These are phyloP conservation scores for Mystacides longicornis DNA, from an alignment of 2,888 invertebrate genomes.

Conservation along the genomic window DNA sequence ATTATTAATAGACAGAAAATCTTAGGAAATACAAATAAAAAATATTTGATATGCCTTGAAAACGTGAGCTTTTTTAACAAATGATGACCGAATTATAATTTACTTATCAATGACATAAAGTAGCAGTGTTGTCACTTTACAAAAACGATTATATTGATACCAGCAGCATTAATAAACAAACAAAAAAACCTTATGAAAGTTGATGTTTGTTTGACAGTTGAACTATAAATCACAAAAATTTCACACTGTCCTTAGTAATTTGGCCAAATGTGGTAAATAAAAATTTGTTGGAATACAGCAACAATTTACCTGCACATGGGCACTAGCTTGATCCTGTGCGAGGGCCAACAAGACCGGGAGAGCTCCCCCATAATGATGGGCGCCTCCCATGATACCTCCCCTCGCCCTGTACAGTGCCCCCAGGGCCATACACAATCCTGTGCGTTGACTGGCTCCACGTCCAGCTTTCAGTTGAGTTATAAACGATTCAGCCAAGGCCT, in stretches of 20 bases:
- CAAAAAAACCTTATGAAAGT: too few relatives aligned
- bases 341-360: slow-evolving; percentile 90
- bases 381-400: slow-evolving; percentile 85
- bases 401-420: slow-evolving; percentile 94
- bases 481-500: slow-evolving; percentile 32
- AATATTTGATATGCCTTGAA: too few relatives aligned
- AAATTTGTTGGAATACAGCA: slow-evolving; percentile 5
- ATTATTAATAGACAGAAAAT: too few relatives aligned
- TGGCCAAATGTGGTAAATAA: not conserved
- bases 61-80: too few relatives aligned
- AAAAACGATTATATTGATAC: too few relatives aligned
- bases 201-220: too few relatives aligned
- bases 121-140: too few relatives aligned
- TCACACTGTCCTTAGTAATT: not conserved
- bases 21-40: too few relatives aligned
- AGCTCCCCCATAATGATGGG: slow-evolving; percentile 89
- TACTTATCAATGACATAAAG: too few relatives aligned
- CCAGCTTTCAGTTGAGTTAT: slow-evolving; percentile 20
- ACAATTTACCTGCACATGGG: slow-evolving; percentile 90
- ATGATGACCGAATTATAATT: too few relatives aligned
- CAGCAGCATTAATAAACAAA: too few relatives aligned
- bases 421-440: slow-evolving; percentile 62
- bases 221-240: not conserved
- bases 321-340: slow-evolving; percentile 88
- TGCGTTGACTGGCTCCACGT: slow-evolving; percentile 26